Evolutionary conservation across 2,888 invertebrate species (phyloP), one percentile per base, ranked within the genome.

Genomic region (Ochropleura plecta): DNA sequence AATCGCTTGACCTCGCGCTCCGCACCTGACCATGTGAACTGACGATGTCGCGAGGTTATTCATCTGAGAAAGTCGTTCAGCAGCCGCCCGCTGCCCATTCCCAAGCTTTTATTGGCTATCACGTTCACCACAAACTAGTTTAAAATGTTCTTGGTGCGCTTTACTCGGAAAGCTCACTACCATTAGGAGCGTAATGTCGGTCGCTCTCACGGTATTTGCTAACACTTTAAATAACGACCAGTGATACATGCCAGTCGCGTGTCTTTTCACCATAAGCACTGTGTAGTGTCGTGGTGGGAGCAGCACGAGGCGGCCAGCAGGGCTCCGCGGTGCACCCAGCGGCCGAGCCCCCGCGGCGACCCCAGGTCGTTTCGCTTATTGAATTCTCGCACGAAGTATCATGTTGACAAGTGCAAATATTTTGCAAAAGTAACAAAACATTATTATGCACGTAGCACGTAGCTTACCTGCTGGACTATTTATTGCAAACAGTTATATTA

Each of bases 91-190:
- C 90, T 90, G 92, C 91, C 94, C 95, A 94, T 95, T 95, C 92
- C 89, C 89, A 90, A 90, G 92, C 92, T 92, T 95, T 96, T 96
- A 96, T 95, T 94, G 93, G 92, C 95, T 94, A 95, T 95, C 94
- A 95, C 87, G 92, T 91, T 91, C 90, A 92, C 92, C 92, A 92
- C 91, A 94, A 95, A 95, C 95, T 93, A 94, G 96, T 95, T 95
- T 95, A 85, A 90, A 94, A 95, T 93, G 93, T 91, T 92, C 89
- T 93, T 93, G 92, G 94, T 94, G 92, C 89, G 91, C 89, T 91
- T 92, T 95, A 94, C 93, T 91, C 88, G 91, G 94, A 95, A 94
- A 89, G 85, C 90, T 89, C 90, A 90, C 87, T 88, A 90, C 90
- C 90, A 91, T 92, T 90, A 91, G 88, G 85, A 84, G 81, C 82